Evolutionary conservation across 2,888 invertebrate genomes (phyloP), one percentile per base, ranked within the genome.

Genomic region (Brachypalpus laphriformis): DNA sequence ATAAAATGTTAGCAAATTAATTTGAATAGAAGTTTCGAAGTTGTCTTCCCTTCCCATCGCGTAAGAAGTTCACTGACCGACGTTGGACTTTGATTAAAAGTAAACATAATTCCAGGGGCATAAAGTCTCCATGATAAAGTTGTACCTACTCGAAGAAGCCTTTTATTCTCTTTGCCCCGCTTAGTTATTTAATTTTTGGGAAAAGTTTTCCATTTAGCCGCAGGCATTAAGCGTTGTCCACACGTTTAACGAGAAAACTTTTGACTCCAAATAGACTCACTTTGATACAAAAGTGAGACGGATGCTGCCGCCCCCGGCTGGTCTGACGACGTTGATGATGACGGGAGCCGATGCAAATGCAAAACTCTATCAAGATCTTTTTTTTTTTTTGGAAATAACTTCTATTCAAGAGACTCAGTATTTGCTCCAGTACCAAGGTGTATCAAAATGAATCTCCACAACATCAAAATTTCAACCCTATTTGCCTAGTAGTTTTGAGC

Each of bases 191-290:
- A 22, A 56, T 28, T 56, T 68, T 56, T 42, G 42, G 16, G 7
- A 16, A 56, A 56, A 56, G 31, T 65, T 65, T 65, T 37, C 34
- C 54, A 56, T 28, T 42, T 45, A 28, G 20, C 65, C 65, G 47
- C 25, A 57, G 66, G 75, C 28, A 40, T 40, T 37, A 47, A n/a
- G 75, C 47, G 34, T 66, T 57, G 75, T 66, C 66, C 66, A 45
- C 47, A 49, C 66, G 18, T 66, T 66, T 75, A 56, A 75, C 65
- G 65, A 57, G 75, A 66, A 66, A 75, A 75, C 65, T 75, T 75
- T 75, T 47, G 37, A 66, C 47, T 57, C 20, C 22, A 47, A 57
- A 66, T 28, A 16, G 56, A 42, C 51, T 28, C 28, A 25, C 18
- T 37, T 65, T 25, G 34, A 40, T 16, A 16, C 22, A 54, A 40